These are phyloP conservation scores for Rhyzopertha dominica DNA, from an alignment of 1,140 invertebrate genomes.

Conservation along the genomic window DNA sequence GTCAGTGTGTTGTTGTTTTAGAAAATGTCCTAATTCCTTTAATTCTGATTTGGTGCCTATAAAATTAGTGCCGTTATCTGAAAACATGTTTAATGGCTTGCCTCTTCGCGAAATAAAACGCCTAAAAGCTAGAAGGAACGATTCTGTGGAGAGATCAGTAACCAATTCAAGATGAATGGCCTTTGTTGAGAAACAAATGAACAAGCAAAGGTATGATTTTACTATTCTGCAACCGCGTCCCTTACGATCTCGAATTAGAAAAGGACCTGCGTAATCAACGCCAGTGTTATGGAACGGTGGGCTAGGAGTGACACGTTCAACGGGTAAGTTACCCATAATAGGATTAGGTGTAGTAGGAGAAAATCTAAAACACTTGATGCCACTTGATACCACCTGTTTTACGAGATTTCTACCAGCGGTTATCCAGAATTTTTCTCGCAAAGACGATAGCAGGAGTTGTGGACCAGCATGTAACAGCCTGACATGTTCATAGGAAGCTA, in stretches of 20 bases:
- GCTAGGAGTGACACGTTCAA: slow-evolving; percentile 6
- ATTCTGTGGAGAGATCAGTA: slow-evolving; percentile 20
- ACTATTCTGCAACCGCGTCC: slow-evolving; percentile 25
- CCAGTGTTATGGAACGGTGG: slow-evolving; percentile 27
- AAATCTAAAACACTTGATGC: slow-evolving; percentile 19
- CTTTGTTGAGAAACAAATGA: slow-evolving; percentile 15
- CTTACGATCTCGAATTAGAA: slow-evolving; percentile 21
- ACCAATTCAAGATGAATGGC: slow-evolving; percentile 36
- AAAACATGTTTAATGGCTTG: slow-evolving; percentile 23
- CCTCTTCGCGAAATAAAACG: slow-evolving; percentile 38
- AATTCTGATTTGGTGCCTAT: background rate
- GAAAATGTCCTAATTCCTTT: background rate
- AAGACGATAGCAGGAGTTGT: slow-evolving; percentile 16
- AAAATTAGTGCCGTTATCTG: slow-evolving; percentile 8
- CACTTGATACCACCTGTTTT: slow-evolving; percentile 10
- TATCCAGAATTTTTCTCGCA: slow-evolving; percentile 16
- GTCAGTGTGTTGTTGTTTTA: background rate
- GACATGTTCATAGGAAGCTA: slow-evolving; percentile 22
- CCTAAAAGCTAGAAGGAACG: slow-evolving; percentile 29
- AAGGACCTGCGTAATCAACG: slow-evolving; percentile 31
- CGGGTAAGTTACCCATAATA: slow-evolving; percentile 32
- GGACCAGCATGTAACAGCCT: slow-evolving; percentile 25
- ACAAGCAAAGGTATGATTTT: slow-evolving; percentile 18
- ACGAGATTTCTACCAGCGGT: slow-evolving; percentile 9
- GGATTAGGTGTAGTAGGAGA: slow-evolving; percentile 13